Percentiles rank a stretch among this genome's conserved stretches.
phyloP scores from a whole-genome alignment of 2,113 vertebrate species.

The Nansenia antarctica region DNA sequence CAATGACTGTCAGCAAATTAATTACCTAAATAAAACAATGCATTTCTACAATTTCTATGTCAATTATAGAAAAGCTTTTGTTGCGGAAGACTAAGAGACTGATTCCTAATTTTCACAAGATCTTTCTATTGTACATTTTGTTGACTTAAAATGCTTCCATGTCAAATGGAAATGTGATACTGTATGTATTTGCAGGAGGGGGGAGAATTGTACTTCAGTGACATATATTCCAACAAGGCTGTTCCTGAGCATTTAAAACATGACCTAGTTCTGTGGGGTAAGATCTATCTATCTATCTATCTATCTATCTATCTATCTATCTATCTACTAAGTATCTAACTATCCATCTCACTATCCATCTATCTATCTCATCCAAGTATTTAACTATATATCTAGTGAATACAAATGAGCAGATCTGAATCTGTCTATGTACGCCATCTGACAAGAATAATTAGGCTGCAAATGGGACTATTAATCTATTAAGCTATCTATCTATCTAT shows the following conservation, averaged over 20 bases:
- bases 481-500: constrained; percentile 45
- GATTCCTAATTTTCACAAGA: not conserved
- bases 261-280: constrained; percentile 59
- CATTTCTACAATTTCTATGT: not conserved
- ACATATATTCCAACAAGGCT: constrained; percentile 54
- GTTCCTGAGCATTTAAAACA: constrained; percentile 62
- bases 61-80: not conserved
- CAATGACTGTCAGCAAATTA: not conserved
- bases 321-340: constrained; percentile 52
- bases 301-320: too few relatives aligned
- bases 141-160: not conserved
- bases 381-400: too few relatives aligned
- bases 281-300: constrained; percentile 39
- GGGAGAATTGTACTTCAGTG: constrained; percentile 52
- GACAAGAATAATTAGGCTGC: constrained; percentile 32
- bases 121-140: not conserved
- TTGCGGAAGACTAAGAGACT: not conserved
- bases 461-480: too few relatives aligned
- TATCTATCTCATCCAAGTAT: too few relatives aligned
- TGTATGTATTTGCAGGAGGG: constrained; percentile 54
- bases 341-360: too few relatives aligned
- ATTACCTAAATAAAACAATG: not conserved
- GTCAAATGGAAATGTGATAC: not conserved
- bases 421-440: constrained; percentile 27
- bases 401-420: constrained; percentile 54